Evolutionary conservation across 2,113 vertebrate genomes (phyloP).

Genomic region (Anolis carolinensis): DNA sequence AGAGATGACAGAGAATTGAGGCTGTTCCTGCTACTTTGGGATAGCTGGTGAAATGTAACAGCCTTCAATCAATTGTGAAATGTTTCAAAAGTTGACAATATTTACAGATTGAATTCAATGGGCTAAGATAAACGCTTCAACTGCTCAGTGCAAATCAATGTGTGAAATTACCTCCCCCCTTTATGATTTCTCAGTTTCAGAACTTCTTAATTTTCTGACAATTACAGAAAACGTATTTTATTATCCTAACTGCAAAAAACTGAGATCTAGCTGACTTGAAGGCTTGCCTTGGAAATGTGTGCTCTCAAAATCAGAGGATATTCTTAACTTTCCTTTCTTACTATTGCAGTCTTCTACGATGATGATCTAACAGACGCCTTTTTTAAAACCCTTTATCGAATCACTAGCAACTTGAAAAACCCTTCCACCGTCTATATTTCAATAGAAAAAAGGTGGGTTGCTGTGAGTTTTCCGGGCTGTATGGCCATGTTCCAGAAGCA

Average conservation of each 20-base stretch:
- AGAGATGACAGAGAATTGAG: too few species aligned
- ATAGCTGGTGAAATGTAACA: neutral
- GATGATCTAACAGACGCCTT: conserved; percentile 89
- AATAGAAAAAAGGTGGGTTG: conserved; percentile 88
- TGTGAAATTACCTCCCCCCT: neutral
- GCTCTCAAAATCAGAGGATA: neutral
- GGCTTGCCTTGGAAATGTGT: too few species aligned
- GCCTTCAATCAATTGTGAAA: too few species aligned
- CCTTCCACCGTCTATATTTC: conserved; percentile 82
- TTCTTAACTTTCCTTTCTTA: neutral
- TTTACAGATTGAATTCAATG: neutral
- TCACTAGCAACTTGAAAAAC: conserved; percentile 77
- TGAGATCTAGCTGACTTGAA: neutral
- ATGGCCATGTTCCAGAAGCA: too few species aligned
- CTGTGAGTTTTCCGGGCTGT: too few species aligned
- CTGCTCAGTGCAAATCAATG: neutral
- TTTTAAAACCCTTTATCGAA: conserved; percentile 82
- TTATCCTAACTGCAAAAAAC: neutral
- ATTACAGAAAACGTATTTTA: neutral
- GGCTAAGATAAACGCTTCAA: neutral
- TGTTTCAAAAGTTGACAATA: neutral
- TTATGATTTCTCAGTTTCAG: neutral
- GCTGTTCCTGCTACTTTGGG: too few species aligned
- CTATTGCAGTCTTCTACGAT: conserved; percentile 88
- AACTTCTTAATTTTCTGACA: neutral